Conservation (phyloP, 2,888 invertebrate genomes). For the Poecilus cupreus region DNA sequence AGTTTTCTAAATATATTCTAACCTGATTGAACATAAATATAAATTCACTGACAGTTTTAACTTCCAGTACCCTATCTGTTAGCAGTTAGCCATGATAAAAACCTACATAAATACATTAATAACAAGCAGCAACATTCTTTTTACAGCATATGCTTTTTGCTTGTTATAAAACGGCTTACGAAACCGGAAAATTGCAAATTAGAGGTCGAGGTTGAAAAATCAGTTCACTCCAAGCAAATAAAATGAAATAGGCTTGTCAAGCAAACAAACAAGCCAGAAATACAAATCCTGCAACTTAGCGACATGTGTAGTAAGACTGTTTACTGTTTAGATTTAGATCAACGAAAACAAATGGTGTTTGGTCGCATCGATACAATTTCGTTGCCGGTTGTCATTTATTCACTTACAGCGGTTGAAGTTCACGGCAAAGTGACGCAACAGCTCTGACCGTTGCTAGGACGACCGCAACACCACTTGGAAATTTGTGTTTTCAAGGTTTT, state of each 20-base stretch:
- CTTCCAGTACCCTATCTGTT: not conserved
- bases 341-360: conserved; percentile 1
- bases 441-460: conserved; percentile 41
- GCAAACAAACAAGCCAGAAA: not conserved
- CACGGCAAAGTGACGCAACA: conserved; percentile 51
- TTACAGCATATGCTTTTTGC: not conserved
- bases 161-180: not conserved
- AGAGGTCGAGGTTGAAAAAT: conserved; percentile 7
- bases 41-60: not conserved
- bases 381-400: conserved; percentile 5
- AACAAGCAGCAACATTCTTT: not conserved
- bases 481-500: conserved; percentile 43
- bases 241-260: not conserved
- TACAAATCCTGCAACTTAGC: not conserved
- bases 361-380: conserved; percentile 16
- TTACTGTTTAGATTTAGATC: not conserved
- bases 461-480: conserved; percentile 8
- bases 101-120: not conserved
- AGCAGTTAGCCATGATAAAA: not conserved
- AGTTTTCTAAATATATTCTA: conserved; percentile 40
- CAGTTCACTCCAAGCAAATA: not conserved
- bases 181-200: conserved; percentile 15
- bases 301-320: not conserved
- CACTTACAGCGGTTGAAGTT: conserved; percentile 52
- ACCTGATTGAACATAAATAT: not conserved